A percentile compares a stretch with the other conserved stretches of the same genome.
Conservation (phyloP, 2,888 invertebrate genomes). For the Thera britannica region DNA sequence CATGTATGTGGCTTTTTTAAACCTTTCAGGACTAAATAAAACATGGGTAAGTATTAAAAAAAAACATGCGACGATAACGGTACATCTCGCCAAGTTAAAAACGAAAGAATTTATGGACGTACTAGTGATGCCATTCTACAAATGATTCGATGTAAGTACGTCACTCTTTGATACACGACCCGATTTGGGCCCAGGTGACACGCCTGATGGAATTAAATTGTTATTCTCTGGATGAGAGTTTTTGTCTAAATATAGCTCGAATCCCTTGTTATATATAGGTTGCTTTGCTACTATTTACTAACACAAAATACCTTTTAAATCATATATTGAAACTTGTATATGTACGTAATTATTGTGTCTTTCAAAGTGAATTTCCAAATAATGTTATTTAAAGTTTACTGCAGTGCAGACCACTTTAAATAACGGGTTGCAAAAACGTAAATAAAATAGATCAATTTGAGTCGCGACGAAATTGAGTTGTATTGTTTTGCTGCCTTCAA, state of each 20-base stretch:
- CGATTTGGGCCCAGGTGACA: conserved; percentile 65
- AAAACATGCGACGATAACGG: background rate
- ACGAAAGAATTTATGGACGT: conserved; percentile 59
- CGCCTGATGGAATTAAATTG: conserved; percentile 58
- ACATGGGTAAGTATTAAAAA: background rate
- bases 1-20: too few species aligned
- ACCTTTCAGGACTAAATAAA: too few species aligned
- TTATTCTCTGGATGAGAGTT: conserved; percentile 43
- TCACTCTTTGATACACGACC: conserved; percentile 66
- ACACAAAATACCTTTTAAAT: background rate
- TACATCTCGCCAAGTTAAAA: background rate
- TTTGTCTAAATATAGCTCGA: conserved; percentile 41
- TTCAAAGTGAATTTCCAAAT: conserved; percentile 4
- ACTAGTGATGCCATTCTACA: conserved; percentile 64
- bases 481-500: conserved; percentile 35
- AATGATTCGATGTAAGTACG: conserved; percentile 71
- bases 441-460: conserved; percentile 42
- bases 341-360: background rate
- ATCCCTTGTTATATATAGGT: background rate
- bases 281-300: background rate
- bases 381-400: conserved; percentile 21
- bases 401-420: conserved; percentile 16
- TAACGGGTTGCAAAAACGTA: conserved; percentile 27
- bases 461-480: conserved; percentile 34
- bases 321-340: background rate